Percentiles rank a stretch among this genome's conserved stretches.
Conservation (phyloP, 2,888 invertebrate genomes). For the Nymphalis urticae region DNA sequence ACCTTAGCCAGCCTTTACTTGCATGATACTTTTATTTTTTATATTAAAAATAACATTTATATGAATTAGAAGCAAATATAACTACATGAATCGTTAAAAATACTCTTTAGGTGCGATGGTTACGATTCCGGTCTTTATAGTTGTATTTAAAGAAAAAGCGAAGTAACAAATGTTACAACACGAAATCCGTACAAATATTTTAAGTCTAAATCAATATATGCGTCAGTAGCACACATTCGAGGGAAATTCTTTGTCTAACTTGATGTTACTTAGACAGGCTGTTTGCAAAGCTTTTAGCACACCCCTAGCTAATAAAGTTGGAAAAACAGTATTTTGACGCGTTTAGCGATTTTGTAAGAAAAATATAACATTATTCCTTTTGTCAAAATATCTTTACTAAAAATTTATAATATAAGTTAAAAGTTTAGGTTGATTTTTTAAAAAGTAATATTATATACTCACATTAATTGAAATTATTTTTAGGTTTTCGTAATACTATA, state of each 20-base stretch:
- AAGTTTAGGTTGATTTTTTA: no score
- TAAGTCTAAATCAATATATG: slow-evolving; percentile 44
- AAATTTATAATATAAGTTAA: no score
- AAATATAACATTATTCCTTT: background rate
- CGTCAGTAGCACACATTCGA: slow-evolving; percentile 55
- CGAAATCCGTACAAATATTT: slow-evolving; percentile 16
- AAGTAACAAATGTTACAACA: slow-evolving; percentile 21
- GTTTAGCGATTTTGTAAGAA: slow-evolving; percentile 13
- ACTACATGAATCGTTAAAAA: background rate
- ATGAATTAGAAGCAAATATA: background rate
- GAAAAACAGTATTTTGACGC: slow-evolving; percentile 42
- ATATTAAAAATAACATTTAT: no score
- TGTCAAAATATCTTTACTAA: no score
- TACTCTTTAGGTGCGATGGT: slow-evolving; percentile 21
- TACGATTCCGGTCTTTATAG: slow-evolving; percentile 21
- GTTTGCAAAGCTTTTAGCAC: slow-evolving; percentile 78
- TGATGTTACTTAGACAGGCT: slow-evolving; percentile 70
- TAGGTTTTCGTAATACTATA: no score
- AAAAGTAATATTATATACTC: no score
- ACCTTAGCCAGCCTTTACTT: no score
- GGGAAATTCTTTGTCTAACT: slow-evolving; percentile 70
- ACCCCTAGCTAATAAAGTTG: slow-evolving; percentile 59
- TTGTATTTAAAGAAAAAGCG: slow-evolving; percentile 18
- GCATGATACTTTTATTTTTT: no score
- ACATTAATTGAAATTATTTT: no score